A percentile compares a stretch with the other conserved stretches of the same genome.
Evolutionary conservation across 2,797 vertebrate species (phyloP).

Genomic region (Neomorphus geoffroyi): DNA sequence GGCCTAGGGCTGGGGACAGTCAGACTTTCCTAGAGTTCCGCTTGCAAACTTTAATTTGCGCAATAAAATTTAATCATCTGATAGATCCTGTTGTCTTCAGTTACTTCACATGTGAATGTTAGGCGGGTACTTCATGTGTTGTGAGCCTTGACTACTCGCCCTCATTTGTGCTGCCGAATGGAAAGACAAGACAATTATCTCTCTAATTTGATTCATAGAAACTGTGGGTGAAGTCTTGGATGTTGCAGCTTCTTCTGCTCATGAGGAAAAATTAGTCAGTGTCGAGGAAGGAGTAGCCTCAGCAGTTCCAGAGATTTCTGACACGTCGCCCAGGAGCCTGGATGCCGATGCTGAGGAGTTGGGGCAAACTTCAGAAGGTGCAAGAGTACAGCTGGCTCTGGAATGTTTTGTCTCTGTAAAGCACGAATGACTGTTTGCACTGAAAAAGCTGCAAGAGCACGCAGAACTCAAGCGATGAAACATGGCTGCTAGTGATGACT

Average conservation of each 20-base stretch:
- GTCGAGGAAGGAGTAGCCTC: conserved; percentile 11
- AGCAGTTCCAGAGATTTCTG: conserved; percentile 27
- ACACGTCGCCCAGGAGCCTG: neutral
- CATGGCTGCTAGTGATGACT: neutral
- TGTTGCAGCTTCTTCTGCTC: conserved; percentile 28
- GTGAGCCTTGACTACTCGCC: neutral
- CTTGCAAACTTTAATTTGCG: neutral
- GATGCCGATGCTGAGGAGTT: neutral
- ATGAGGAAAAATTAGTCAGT: neutral
- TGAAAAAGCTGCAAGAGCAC: neutral
- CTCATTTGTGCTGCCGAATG: neutral
- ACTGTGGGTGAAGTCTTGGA: conserved; percentile 5
- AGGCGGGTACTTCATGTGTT: neutral
- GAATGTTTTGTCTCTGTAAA: neutral
- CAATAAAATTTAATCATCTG: neutral
- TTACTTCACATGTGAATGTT: neutral
- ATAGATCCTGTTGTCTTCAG: neutral
- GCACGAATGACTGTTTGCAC: neutral
- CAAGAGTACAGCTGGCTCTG: neutral
- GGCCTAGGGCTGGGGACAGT: neutral
- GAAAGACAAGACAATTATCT: neutral
- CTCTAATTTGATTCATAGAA: conserved; percentile 38
- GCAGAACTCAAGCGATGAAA: neutral
- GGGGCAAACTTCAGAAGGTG: conserved; percentile 8
- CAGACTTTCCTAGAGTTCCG: neutral